phyloP scores from a whole-genome alignment of 2,888 invertebrate genomes.

The Drosophila nr. perissopoda region DNA sequence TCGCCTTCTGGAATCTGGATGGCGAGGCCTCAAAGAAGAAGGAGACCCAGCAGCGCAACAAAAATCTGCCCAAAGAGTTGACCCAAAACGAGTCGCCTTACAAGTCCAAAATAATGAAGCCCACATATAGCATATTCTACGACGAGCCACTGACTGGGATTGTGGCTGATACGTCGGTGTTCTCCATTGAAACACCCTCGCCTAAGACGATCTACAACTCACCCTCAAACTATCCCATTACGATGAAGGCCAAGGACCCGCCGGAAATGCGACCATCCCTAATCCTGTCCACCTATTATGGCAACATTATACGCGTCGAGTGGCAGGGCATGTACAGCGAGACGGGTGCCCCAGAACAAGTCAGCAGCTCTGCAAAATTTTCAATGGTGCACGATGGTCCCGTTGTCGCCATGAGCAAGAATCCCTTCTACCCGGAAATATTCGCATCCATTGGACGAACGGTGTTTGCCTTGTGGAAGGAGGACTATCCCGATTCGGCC shows the following conservation, averaged over 20 bases:
- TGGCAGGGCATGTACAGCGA: constrained; percentile 90
- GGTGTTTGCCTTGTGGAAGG: constrained; percentile 91
- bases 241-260: constrained; percentile 57
- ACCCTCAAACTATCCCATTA: constrained; percentile 65
- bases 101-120: constrained; percentile 88
- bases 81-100: constrained; percentile 87
- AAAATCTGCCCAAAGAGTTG: constrained; percentile 87
- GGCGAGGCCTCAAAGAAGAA: constrained; percentile 51
- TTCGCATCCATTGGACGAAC: constrained; percentile 91
- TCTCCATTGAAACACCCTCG: constrained; percentile 53
- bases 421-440: constrained; percentile 88
- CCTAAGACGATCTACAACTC: constrained; percentile 43
- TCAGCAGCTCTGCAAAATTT: constrained; percentile 83
- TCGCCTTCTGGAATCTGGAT: constrained; percentile 90
- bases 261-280: constrained; percentile 66
- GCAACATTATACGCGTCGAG: constrained; percentile 77
- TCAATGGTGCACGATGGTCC: constrained; percentile 90
- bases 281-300: constrained; percentile 80
- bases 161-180: constrained; percentile 78
- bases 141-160: constrained; percentile 85
- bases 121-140: constrained; percentile 87
- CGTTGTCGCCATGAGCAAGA: constrained; percentile 87
- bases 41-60: constrained; percentile 35
- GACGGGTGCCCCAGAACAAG: constrained; percentile 87
- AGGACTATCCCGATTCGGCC: constrained; percentile 87